These are phyloP conservation scores for Ernsta delagoae DNA, from an alignment of 2,888 invertebrate genomes.

Conservation along the genomic window DNA sequence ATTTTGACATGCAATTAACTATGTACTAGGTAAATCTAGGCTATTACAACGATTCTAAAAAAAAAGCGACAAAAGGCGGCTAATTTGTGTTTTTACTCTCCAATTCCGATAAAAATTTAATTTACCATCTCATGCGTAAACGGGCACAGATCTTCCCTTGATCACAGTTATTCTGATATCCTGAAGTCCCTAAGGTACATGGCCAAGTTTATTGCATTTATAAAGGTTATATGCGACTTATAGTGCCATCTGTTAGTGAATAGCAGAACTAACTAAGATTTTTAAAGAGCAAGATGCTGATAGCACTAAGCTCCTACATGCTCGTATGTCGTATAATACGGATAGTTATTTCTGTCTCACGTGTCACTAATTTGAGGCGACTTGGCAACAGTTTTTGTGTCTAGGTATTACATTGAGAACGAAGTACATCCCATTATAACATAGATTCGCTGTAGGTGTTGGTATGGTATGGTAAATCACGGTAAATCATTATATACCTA, in stretches of 20 bases:
- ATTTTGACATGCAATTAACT: no score
- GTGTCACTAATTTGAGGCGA: conserved; percentile 61
- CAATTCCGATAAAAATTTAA: no score
- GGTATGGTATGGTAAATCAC: not conserved
- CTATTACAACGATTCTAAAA: no score
- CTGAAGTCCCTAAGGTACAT: no score
- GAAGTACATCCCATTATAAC: conserved; percentile 66
- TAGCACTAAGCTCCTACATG: conserved; percentile 23
- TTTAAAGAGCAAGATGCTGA: conserved; percentile 33
- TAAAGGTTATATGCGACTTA: not conserved
- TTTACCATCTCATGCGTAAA: no score
- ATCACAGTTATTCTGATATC: no score
- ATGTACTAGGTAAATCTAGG: no score
- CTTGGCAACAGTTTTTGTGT: conserved; percentile 71
- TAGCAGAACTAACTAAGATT: conserved; percentile 54
- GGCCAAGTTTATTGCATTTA: no score
- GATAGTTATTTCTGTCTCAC: conserved; percentile 68
- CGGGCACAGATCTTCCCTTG: no score
- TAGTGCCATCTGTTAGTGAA: conserved; percentile 70
- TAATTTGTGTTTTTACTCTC: no score
- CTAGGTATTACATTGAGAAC: conserved; percentile 61
- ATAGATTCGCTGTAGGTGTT: conserved; percentile 45
- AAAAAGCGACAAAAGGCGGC: no score
- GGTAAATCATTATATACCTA: not conserved
- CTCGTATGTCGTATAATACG: conserved; percentile 32